A percentile compares a stretch with the other conserved stretches of the same genome.
Evolutionary conservation across 2,888 invertebrate genomes (phyloP).

Genomic region (Agonopterix alstromeriana): DNA sequence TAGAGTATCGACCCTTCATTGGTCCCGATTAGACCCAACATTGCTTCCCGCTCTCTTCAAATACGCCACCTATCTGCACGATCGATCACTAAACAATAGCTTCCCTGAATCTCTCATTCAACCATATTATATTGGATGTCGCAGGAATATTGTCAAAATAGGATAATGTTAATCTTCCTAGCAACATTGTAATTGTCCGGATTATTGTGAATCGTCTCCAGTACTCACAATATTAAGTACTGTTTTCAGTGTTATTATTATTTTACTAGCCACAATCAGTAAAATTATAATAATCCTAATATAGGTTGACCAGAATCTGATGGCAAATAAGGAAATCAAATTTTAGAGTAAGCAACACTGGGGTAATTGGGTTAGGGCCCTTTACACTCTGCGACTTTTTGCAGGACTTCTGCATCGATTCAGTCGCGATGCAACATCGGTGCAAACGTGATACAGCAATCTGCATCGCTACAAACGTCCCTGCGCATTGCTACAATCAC

Average conservation of each 20-base stretch:
- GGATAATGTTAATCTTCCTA: neutral
- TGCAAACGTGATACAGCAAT: no score
- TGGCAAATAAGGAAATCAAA: no score
- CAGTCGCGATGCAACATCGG: no score
- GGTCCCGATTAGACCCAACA: neutral
- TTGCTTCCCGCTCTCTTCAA: neutral
- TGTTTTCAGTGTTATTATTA: neutral
- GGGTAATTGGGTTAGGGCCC: no score
- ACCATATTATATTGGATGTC: constrained; percentile 50
- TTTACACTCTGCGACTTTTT: no score
- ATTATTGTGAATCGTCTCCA: no score
- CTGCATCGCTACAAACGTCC: no score
- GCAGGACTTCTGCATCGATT: no score
- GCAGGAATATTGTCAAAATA: constrained; percentile 36
- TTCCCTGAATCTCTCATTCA: constrained; percentile 22
- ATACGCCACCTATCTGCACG: neutral
- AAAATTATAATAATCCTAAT: neutral
- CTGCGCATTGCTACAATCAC: no score
- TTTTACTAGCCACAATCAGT: neutral
- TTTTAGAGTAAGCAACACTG: no score
- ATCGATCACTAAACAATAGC: constrained; percentile 19
- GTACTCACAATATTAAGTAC: no score
- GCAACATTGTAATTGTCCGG: neutral
- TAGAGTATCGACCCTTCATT: accelerated
- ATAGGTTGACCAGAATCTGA: no score